These are phyloP conservation scores for Dasysyrphus albostriatus DNA, from an alignment of 2,888 invertebrate genomes.

Conservation along the genomic window DNA sequence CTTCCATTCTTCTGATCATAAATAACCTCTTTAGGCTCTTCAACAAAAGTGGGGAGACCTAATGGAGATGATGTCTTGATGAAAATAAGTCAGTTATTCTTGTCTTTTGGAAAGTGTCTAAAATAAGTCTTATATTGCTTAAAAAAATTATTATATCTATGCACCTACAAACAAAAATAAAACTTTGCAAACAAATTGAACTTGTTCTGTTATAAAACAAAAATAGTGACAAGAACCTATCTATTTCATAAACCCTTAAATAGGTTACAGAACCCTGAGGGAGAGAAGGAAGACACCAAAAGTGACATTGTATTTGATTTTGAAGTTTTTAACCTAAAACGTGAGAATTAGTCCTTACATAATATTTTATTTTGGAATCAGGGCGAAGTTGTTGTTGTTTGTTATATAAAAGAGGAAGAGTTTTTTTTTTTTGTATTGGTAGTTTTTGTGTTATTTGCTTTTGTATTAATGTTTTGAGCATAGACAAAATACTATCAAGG, in stretches of 20 bases:
- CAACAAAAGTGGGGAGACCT: not conserved
- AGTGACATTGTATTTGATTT: slow-evolving; percentile 23
- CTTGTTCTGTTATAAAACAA: slow-evolving; percentile 10
- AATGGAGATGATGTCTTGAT: not conserved
- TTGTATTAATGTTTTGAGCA: not conserved
- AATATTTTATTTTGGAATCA: slow-evolving; percentile 11
- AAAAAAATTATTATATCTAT: not conserved
- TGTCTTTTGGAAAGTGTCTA: no score
- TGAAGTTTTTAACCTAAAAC: slow-evolving; percentile 23
- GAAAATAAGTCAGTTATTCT: not conserved
- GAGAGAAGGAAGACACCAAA: not conserved
- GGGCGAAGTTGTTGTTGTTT: not conserved
- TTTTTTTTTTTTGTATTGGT: not conserved
- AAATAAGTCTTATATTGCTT: not conserved
- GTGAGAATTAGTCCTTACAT: slow-evolving; percentile 1
- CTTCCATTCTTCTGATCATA: not conserved
- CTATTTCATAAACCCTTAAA: not conserved
- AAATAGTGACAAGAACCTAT: not conserved
- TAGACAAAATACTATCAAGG: not conserved
- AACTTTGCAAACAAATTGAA: slow-evolving; percentile 13
- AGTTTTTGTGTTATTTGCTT: not conserved
- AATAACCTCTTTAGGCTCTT: slow-evolving; percentile 6
- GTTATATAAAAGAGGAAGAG: not conserved
- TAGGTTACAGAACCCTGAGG: not conserved
- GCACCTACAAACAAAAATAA: not conserved